Conservation (phyloP, 2,888 invertebrate genomes). For the Mimumesa dahlbomi region DNA sequence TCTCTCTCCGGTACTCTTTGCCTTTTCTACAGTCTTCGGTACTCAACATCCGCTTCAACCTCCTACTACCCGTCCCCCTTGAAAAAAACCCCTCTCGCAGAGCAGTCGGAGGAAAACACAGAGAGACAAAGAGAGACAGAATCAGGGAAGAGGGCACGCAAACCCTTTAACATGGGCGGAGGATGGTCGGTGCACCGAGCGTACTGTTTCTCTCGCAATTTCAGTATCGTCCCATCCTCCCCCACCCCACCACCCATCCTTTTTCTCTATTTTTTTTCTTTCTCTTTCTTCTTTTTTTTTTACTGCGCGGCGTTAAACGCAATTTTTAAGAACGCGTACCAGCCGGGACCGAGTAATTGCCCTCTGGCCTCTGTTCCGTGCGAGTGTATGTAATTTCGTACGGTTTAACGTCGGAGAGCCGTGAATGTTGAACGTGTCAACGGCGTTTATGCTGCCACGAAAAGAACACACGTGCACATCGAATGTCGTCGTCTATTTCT, state of each 20-base stretch:
- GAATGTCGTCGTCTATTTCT: too few relatives aligned
- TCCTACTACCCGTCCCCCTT: slow-evolving; percentile 10
- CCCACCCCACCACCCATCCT: too few relatives aligned
- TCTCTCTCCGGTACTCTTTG: too few relatives aligned
- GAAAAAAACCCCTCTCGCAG: neutral
- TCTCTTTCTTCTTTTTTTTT: too few relatives aligned
- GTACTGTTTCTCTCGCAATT: slow-evolving; percentile 57
- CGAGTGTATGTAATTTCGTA: slow-evolving; percentile 21
- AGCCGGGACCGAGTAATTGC: slow-evolving; percentile 49
- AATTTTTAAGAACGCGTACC: slow-evolving; percentile 51
- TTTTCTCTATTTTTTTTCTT: too few relatives aligned
- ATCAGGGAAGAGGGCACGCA: slow-evolving; percentile 47
- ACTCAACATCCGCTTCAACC: slow-evolving; percentile 59
- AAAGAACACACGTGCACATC: slow-evolving; percentile 9
- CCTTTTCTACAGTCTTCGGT: slow-evolving; percentile 46
- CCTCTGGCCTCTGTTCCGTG: slow-evolving; percentile 18
- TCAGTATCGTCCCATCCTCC: slow-evolving; percentile 44
- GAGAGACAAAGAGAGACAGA: slow-evolving; percentile 43
- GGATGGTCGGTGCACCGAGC: slow-evolving; percentile 28
- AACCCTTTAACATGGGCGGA: slow-evolving; percentile 47
- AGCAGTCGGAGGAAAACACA: slow-evolving; percentile 28
- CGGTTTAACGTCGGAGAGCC: slow-evolving; percentile 12
- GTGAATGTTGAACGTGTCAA: slow-evolving; percentile 33
- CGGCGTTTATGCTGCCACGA: slow-evolving; percentile 19
- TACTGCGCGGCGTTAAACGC: slow-evolving; percentile 33